Evolutionary conservation across 1,140 invertebrate genomes (phyloP).

Genomic region (Drosophila rhopaloa): DNA sequence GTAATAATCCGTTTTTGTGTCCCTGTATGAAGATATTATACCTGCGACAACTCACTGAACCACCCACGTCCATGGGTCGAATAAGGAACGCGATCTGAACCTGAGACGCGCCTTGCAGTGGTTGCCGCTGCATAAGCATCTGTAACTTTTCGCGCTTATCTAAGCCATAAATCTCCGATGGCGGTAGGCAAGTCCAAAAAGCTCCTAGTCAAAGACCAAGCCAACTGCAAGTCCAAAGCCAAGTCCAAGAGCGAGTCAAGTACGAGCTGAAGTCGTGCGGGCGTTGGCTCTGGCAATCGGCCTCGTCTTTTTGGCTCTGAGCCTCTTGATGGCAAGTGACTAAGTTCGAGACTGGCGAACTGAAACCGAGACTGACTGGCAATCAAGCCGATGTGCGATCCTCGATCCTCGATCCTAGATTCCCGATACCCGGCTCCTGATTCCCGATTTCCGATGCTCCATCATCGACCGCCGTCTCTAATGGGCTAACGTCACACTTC

Average conservation of each 20-base stretch:
- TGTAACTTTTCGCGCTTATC: constrained; percentile 82
- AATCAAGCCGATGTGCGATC: constrained; percentile 62
- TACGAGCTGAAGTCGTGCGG: constrained; percentile 70
- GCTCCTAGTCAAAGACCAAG: constrained; percentile 41
- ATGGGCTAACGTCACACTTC: constrained; percentile 78
- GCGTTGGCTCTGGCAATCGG: constrained; percentile 63
- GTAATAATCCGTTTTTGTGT: too few relatives aligned
- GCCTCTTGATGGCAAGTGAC: constrained; percentile 66
- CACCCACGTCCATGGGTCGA: constrained; percentile 55
- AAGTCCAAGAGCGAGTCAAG: constrained; percentile 57
- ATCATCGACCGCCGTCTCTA: constrained; percentile 61
- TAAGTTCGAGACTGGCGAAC: constrained; percentile 34
- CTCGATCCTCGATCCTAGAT: constrained; percentile 40
- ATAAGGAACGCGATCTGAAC: constrained; percentile 51
- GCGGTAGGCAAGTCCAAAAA: constrained; percentile 75
- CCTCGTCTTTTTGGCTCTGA: constrained; percentile 24
- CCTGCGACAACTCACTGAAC: not conserved
- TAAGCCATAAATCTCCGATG: constrained; percentile 81
- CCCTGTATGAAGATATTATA: not conserved
- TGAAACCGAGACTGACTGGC: constrained; percentile 66
- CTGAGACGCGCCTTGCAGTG: constrained; percentile 65
- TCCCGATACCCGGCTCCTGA: constrained; percentile 23
- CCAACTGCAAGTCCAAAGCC: constrained; percentile 29
- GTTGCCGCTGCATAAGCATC: constrained; percentile 81
- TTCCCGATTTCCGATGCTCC: constrained; percentile 30